Evolutionary conservation across 2,888 invertebrate genomes (phyloP).

Genomic region (Drosophila prolongata): DNA sequence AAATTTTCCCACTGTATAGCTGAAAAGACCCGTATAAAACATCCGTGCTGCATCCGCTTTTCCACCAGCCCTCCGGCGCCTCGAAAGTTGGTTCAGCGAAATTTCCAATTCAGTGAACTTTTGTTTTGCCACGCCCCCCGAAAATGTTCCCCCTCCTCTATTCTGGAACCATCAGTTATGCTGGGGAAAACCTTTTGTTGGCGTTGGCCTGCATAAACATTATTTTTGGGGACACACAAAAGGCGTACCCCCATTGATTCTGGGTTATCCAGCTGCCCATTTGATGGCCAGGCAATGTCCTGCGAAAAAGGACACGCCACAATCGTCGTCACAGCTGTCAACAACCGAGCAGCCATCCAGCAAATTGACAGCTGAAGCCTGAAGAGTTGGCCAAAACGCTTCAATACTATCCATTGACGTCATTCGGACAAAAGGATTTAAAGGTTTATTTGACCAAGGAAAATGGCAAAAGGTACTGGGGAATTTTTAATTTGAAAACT

Average conservation of each 20-base stretch:
- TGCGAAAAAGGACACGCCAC: slow-evolving; percentile 35
- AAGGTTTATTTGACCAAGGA: not conserved
- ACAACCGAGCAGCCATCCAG: slow-evolving; percentile 19
- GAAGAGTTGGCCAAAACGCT: slow-evolving; percentile 9
- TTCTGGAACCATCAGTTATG: slow-evolving; percentile 14
- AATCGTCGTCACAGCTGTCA: slow-evolving; percentile 44
- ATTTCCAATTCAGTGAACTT: slow-evolving; percentile 77
- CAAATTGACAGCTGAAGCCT: slow-evolving; percentile 42
- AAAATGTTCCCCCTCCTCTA: not conserved
- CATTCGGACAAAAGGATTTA: slow-evolving; percentile 18
- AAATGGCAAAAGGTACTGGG: slow-evolving; percentile 1
- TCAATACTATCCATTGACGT: slow-evolving; percentile 32
- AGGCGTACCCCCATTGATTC: slow-evolving; percentile 28
- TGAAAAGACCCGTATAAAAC: slow-evolving; percentile 22
- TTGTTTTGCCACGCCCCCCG: slow-evolving; percentile 49
- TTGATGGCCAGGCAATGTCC: slow-evolving; percentile 35
- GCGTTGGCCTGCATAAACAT: slow-evolving; percentile 44
- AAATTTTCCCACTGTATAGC: slow-evolving; percentile 10
- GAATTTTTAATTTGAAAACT: slow-evolving; percentile 30
- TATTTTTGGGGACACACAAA: slow-evolving; percentile 47
- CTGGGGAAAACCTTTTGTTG: slow-evolving; percentile 14
- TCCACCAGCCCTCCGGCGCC: slow-evolving; percentile 12
- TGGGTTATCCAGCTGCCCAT: slow-evolving; percentile 18
- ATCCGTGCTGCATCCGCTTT: slow-evolving; percentile 18
- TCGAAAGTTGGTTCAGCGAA: slow-evolving; percentile 61